Evolutionary conservation across 1,140 invertebrate species (phyloP).

Genomic region (Pachyrhynchus sulphureomaculatus): DNA sequence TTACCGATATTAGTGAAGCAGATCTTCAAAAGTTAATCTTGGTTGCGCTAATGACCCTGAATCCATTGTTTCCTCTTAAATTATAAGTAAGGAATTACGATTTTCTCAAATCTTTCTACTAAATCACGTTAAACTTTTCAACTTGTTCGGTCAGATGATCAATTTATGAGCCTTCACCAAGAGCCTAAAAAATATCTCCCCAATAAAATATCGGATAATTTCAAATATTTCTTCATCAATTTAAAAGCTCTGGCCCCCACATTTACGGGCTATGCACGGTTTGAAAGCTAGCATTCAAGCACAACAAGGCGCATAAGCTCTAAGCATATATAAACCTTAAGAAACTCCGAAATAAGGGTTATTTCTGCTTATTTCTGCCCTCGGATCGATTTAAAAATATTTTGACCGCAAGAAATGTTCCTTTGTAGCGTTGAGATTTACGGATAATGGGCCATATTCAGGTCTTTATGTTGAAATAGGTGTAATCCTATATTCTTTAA

Average conservation of each 20-base stretch:
- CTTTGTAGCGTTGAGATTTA: conserved; percentile 38
- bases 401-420: conserved; percentile 44
- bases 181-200: too few relatives aligned
- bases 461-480: conserved; percentile 42
- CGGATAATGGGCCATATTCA: conserved; percentile 46
- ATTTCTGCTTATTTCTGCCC: conserved; percentile 18
- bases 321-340: background rate
- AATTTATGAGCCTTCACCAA: too few relatives aligned
- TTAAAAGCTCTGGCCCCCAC: conserved; percentile 13
- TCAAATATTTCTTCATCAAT: background rate
- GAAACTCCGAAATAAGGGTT: conserved; percentile 8
- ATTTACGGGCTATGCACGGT: background rate
- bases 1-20: too few relatives aligned
- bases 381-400: conserved; percentile 46
- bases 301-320: conserved; percentile 35
- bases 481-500: conserved; percentile 46
- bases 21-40: too few relatives aligned
- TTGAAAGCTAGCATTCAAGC: conserved; percentile 34
- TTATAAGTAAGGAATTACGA: too few relatives aligned
- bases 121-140: too few relatives aligned
- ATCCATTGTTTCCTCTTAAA: too few relatives aligned
- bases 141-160: too few relatives aligned
- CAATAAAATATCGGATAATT: background rate
- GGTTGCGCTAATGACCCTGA: too few relatives aligned
- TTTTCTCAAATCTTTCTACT: too few relatives aligned